Base-by-base conservation (phyloP, 30 jellyfish, hydroid and myxozoan genomes). In the Morbakka virulenta region DNA sequence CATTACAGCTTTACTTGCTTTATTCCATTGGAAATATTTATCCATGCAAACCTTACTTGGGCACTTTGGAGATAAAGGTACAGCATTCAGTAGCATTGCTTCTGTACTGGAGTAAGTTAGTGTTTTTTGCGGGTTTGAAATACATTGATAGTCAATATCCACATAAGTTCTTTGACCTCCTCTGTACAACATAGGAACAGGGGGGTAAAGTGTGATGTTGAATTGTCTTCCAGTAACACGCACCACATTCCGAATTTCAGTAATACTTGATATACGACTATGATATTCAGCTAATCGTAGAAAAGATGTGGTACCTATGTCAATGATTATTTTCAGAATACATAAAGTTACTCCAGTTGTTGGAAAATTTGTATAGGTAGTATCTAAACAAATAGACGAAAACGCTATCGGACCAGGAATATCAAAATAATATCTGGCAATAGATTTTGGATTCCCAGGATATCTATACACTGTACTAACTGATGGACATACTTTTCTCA, bases 191-290 rank as follows among this genome's bases (percentile, higher is more conserved):
- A 64, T 33, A 2, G 52, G 4, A 22, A 64, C 28, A 3, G 76
- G 76, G 3, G 64, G 76, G 63, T 21, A 21, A 22, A 64, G 50
- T 6, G 76, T 21, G 63, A 64, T 11, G 21, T 64, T 64, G 50
- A 64, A 64, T 22, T 11, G 53, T 4, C 6, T 24, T 2, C 76
- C 76, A 3, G 76, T 11, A 6, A 64, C 76, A 6, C 32, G 25
- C 2, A 28, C 62, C 6, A 6, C 21, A 22, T 64, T 17, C 17
- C 13, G 17, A 6, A 41, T 41, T 41, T 17, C 57, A 41, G 13
- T 41, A 17, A 41, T 41, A 17, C 13, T 41, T 6, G 57, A 41
- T 6, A 17, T 9, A 41, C 57, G 9, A 17, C 13, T 6, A 41
- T 41, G 57, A 41, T 41, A 41, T 17, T 41, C 57, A 9, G 17